Evolutionary conservation across 2,888 invertebrate genomes (phyloP), one percentile per base, ranked within the genome.

Genomic region (Drosophila niveifrons): DNA sequence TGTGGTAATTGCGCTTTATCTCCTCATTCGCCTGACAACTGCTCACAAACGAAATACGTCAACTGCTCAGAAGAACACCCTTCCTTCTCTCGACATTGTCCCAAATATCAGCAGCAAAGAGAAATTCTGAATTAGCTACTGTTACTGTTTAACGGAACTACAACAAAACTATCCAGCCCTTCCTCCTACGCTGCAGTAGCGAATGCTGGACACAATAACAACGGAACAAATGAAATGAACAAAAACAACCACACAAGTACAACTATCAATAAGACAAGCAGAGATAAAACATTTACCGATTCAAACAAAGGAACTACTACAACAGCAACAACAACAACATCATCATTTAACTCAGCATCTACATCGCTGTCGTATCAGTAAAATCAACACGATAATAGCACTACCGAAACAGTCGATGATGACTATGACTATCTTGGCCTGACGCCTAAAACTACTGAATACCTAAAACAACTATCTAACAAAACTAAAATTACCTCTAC

Each of bases 91-190:
- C 47, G 57, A 3, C 47, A 47, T 36, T 57, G 48, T 29, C 36
- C 36, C 39, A 55, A 63, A 29, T 63, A 48, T 47, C 29, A 48
- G 29, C 41, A 63, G 39, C 62, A 63, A 48, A 55, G 18, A 39
- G 55, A 48, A 53, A 53, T 63, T 18, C 29, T 63, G 1, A 63
- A 53, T n/a, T n/a, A n/a, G n/a, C n/a, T n/a, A n/a, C n/a, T n/a
- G 53, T 53, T 55, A 9, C 52, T 17, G 17, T 17, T 17, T 17
- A 17, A 17, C 2, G 17, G 1, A 17, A 17, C 17, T 17, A 17
- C 17, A 17, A 17, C 17, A 17, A 17, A 17, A 17, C 17, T 17
- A 17, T 17, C 17, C 17, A 17, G 17, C 17, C 17, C 17, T 17
- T 17, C 17, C 17, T 17, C 17, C 17, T 17, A 17, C 17, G 17